Base-by-base conservation (phyloP, 1,140 invertebrate genomes). In the Pseudomyrmex sp. region DNA sequence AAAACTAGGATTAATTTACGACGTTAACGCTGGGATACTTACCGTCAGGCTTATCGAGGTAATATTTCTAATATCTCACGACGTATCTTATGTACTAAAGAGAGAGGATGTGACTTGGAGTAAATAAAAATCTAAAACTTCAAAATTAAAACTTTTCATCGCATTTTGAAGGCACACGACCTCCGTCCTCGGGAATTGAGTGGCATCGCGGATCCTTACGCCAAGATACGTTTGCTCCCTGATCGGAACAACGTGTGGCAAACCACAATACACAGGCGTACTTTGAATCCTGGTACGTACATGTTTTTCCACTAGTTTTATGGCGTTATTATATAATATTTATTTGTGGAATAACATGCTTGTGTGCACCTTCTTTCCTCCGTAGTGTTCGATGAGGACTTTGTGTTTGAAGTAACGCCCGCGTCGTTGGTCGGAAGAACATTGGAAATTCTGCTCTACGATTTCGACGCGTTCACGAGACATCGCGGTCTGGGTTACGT, bases 341-440 rank as follows among this genome's bases (percentile, higher is more conserved):
- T 12, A 26, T 35, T 83, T 13, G 12, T 15, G 15, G 18, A 65
- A 10, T 74, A 50, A n/a, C 26, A 52, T 23, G 46, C 15, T 35
- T 20, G n/a, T 35, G 1, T 18, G 18, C 18, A 44, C 35, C 5
- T 18, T 23, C n/a, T 5, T 10, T 66, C 15, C 2, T 12, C 2
- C 91, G 26, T 26, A 95, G 95, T 96, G 66, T 97, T 96, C 91
- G 95, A 96, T 58, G 96, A 97, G 73, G 95, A 97, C 68, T 97
- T 97, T 90, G 94, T 97, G 1, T 96, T 97, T 83, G 97, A 97
- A 92, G 96, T 97, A 79, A 95, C 95, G 69, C 95, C 96, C 7
- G 73, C 80, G 18, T 85, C 95, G 2, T 95, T 96, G 0, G 90
- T 96, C 58, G 93, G 92, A 12, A 93, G 95, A 89, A 93, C 95